These are phyloP conservation scores for Takifugu bimaculatus DNA, from an alignment of 2,113 vertebrate species.

Conservation along the genomic window DNA sequence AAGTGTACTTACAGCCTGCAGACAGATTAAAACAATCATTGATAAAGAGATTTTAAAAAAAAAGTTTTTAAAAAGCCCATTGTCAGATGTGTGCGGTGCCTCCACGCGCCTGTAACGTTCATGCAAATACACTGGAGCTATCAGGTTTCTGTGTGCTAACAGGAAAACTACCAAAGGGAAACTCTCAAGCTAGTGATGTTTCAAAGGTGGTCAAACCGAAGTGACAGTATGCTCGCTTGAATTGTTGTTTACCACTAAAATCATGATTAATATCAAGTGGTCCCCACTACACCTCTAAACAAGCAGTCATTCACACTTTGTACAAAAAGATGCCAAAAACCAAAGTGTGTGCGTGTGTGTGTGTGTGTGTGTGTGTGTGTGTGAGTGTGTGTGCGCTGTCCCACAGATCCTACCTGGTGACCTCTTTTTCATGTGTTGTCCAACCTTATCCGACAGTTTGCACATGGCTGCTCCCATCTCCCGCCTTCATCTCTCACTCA, in stretches of 20 bases:
- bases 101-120: constrained; percentile 17
- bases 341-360: background rate
- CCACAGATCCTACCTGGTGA: constrained; percentile 63
- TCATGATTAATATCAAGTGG: no score
- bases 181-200: background rate
- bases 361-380: background rate
- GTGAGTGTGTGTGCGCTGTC: background rate
- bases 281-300: no score
- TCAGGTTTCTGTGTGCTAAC: constrained; percentile 7
- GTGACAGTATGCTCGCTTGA: no score
- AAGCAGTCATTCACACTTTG: no score
- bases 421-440: constrained; percentile 64
- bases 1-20: constrained; percentile 77
- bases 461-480: constrained; percentile 75
- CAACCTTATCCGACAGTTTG: constrained; percentile 76
- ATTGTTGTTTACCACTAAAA: no score
- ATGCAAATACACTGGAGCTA: constrained; percentile 38
- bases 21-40: background rate
- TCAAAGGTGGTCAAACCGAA: background rate
- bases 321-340: no score
- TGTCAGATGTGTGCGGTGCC: no score
- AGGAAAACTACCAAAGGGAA: background rate
- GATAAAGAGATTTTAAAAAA: background rate
- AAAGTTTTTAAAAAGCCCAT: no score
- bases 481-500: background rate